These are phyloP conservation scores for Laupala kohalensis DNA, from an alignment of 1,140 invertebrate genomes.

Conservation along the genomic window DNA sequence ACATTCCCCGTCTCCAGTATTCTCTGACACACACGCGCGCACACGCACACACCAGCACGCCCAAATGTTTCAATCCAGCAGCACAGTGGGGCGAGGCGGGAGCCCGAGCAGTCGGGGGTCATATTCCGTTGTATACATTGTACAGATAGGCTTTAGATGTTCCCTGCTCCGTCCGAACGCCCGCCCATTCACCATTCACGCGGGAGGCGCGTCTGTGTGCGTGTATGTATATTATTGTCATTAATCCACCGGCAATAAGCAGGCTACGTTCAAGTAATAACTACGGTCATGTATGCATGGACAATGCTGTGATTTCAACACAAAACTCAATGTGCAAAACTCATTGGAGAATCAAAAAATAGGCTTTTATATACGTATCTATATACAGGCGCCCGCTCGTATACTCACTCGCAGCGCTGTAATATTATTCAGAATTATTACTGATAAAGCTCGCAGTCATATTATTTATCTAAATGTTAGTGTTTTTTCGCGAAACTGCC, in stretches of 20 bases:
- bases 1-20: neutral
- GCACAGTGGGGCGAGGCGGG: neutral
- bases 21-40: neutral
- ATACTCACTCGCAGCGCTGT: neutral
- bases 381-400: constrained; percentile 1
- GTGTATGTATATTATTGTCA: constrained; percentile 12
- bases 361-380: constrained; percentile 1
- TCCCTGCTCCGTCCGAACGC: neutral
- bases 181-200: constrained; percentile 6
- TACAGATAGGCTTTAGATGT: constrained; percentile 9
- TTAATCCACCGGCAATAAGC: constrained; percentile 17
- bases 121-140: constrained; percentile 9
- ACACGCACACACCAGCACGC: neutral
- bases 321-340: constrained; percentile 7
- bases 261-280: constrained; percentile 12
- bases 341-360: constrained; percentile 9
- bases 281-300: constrained; percentile 10
- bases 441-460: constrained; percentile 8
- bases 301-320: constrained; percentile 13
- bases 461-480: constrained; percentile 13
- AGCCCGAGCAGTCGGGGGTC: neutral
- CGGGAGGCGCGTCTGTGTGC: neutral
- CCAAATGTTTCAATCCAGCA: constrained; percentile 12
- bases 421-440: neutral
- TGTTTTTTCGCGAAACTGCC: neutral